Evolutionary conservation across 1,140 invertebrate genomes (phyloP).

Genomic region (Gonioctena quinquepunctata): DNA sequence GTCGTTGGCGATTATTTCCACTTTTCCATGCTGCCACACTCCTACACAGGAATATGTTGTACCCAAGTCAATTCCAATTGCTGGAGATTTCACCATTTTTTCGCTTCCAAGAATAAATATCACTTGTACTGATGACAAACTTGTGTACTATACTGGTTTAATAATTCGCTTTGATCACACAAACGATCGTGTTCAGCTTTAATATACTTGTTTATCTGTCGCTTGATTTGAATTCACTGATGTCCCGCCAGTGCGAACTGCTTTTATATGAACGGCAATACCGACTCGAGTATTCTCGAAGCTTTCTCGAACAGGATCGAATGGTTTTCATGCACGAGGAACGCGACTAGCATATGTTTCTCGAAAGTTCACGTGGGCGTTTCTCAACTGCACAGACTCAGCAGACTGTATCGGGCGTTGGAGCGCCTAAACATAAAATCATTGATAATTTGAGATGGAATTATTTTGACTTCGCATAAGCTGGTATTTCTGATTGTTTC

Average conservation of each 20-base stretch:
- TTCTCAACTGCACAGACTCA: neutral
- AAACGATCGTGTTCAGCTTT: neutral
- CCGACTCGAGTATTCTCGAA: constrained; percentile 7
- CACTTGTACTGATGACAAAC: neutral
- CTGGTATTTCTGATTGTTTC: no score
- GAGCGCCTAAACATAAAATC: no score
- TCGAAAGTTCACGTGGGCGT: no score
- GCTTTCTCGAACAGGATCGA: neutral
- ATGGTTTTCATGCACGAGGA: neutral
- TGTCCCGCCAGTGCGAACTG: neutral
- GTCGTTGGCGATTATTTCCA: constrained; percentile 94
- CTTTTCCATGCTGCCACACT: constrained; percentile 83
- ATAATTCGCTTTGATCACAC: no score
- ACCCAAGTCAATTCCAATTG: constrained; percentile 78
- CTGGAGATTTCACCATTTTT: constrained; percentile 56
- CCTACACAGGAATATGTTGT: constrained; percentile 83
- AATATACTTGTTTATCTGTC: neutral
- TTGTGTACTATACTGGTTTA: no score
- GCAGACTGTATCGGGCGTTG: no score
- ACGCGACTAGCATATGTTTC: neutral
- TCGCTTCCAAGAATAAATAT: neutral
- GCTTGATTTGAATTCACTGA: neutral
- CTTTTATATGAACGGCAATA: constrained; percentile 10
- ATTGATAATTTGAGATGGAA: no score
- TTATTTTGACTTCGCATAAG: no score